Conservation (phyloP, 2,888 invertebrate genomes). For the Tridacna crocea region DNA sequence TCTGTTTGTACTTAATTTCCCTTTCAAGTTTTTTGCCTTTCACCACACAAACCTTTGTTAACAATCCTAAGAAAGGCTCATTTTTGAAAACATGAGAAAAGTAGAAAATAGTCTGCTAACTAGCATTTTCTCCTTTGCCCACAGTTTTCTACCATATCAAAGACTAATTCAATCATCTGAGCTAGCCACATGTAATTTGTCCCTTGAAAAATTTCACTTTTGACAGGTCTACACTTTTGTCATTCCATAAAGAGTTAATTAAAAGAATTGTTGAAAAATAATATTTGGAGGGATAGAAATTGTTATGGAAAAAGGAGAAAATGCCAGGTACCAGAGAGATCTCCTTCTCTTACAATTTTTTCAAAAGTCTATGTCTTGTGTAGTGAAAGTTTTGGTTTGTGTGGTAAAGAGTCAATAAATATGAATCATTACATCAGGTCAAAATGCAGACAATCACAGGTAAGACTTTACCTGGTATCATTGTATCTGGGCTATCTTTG, state of each 20-base stretch:
- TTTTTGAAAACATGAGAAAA: neutral
- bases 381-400: neutral
- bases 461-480: no score
- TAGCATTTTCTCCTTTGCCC: neutral
- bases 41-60: neutral
- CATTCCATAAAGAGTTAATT: no score
- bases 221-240: no score
- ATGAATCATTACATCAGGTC: no score
- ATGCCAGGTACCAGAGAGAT: neutral
- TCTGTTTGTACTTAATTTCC: neutral
- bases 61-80: neutral
- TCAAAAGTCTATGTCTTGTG: neutral
- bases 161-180: no score
- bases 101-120: neutral
- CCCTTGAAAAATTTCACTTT: no score
- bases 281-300: neutral
- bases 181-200: no score
- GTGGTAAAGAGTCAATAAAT: neutral
- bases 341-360: neutral
- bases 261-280: no score
- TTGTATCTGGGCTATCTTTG: no score
- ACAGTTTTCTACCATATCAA: neutral
- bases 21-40: neutral
- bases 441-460: no score
- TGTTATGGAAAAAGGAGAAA: neutral